These are phyloP conservation scores for Drosophila bunnanda DNA, from an alignment of 2,888 invertebrate species.

Conservation along the genomic window DNA sequence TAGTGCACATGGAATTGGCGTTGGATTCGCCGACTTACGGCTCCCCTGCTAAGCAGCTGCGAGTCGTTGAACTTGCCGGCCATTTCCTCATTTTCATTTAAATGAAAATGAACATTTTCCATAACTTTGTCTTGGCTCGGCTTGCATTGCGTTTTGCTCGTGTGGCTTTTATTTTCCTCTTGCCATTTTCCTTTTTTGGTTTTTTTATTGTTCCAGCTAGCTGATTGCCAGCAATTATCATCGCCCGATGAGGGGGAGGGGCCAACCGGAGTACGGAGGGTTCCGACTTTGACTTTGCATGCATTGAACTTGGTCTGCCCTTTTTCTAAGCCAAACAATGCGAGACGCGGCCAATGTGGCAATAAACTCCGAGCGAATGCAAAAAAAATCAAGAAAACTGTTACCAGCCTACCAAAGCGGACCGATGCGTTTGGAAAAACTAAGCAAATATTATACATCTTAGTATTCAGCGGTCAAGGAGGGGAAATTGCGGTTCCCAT, in stretches of 20 bases:
- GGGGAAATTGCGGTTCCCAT: not conserved
- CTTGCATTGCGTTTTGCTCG: slow-evolving; percentile 39
- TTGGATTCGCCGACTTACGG: slow-evolving; percentile 18
- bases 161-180: slow-evolving; percentile 37
- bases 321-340: slow-evolving; percentile 28
- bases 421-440: not conserved
- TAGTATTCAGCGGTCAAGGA: not conserved
- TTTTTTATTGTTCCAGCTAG: slow-evolving; percentile 58
- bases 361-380: slow-evolving; percentile 31
- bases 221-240: slow-evolving; percentile 54
- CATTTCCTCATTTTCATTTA: slow-evolving; percentile 73
- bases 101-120: slow-evolving; percentile 60
- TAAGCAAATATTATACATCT: not conserved
- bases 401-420: not conserved
- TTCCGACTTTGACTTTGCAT: slow-evolving; percentile 49
- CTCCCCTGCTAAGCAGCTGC: slow-evolving; percentile 25
- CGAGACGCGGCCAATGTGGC: slow-evolving; percentile 41
- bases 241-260: slow-evolving; percentile 24
- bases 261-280: slow-evolving; percentile 11
- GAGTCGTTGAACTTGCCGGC: slow-evolving; percentile 71
- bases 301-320: slow-evolving; percentile 42
- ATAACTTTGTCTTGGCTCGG: slow-evolving; percentile 40
- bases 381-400: slow-evolving; percentile 21
- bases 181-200: slow-evolving; percentile 27
- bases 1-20: slow-evolving; percentile 40